phyloP scores from a whole-genome alignment of 2,113 vertebrate species.

The Menura novaehollandiae region DNA sequence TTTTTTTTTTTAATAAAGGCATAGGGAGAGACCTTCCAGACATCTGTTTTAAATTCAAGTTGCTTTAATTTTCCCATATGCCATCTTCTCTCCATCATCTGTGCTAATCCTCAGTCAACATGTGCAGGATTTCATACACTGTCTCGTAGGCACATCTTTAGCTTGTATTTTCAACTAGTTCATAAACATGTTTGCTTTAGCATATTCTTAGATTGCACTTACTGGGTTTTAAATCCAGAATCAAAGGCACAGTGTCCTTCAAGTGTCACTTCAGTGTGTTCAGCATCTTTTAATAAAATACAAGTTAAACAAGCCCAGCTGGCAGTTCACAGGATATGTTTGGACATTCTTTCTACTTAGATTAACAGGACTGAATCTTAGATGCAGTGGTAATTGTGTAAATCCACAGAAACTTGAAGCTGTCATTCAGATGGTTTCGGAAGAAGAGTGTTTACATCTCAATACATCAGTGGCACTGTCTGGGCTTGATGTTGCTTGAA shows the following conservation, averaged over 20 bases:
- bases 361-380: background rate
- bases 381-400: background rate
- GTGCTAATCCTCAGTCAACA: constrained; percentile 51
- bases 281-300: constrained; percentile 23
- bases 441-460: background rate
- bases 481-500: background rate
- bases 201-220: constrained; percentile 28
- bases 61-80: constrained; percentile 59
- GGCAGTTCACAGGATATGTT: constrained; percentile 5
- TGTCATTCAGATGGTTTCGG: background rate
- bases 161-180: constrained; percentile 2
- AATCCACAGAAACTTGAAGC: background rate
- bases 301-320: constrained; percentile 42
- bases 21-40: background rate
- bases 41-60: constrained; percentile 64
- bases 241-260: constrained; percentile 30
- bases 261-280: constrained; percentile 30
- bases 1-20: background rate
- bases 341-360: constrained; percentile 43
- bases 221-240: constrained; percentile 33
- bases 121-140: constrained; percentile 31
- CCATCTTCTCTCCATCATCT: constrained; percentile 60
- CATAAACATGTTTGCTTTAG: constrained; percentile 33
- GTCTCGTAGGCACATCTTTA: constrained; percentile 29
- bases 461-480: background rate